Base-by-base conservation (phyloP, 2,113 vertebrate species). In the Oophaga pumilio region DNA sequence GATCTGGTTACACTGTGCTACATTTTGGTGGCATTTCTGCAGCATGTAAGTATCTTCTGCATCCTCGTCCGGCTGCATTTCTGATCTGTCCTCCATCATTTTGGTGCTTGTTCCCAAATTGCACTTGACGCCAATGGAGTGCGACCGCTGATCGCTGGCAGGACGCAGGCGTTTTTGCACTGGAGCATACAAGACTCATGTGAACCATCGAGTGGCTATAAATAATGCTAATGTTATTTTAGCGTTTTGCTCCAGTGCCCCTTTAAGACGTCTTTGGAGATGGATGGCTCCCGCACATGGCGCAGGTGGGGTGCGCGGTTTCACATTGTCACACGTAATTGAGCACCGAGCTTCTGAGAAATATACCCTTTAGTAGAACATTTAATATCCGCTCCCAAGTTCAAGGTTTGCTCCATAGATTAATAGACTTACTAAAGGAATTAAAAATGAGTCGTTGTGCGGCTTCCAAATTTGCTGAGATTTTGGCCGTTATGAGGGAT, bases 391-490 rank as follows among this genome's bases (percentile, higher is more conserved):
- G 80, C 80, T 52, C 80, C 52, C 2, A 22, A 50, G 69, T 85
- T 85, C 57, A 85, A 62, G 84, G 73, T 43, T 52, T 60, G 73
- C 56, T 24, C 68, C 15, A 64, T 76, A 85, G 73, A 85, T 76
- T 85, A 85, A 85, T 85, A 64, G 28, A 85, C 73, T 85, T 62
- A 52, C 71, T 73, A 76, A 50, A 62, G 84, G 73, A 85, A 76
- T 85, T 85, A 85, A 85, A 82, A 85, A 85, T 85, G 14, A 76
- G 24, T 24, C 18, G 8, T 76, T 85, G 71, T 77, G 52, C 57
- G 4, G 57, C 73, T 43, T 85, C 71, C 71, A 85, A 85, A 85
- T 62, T 26, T 76, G 84, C 52, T 50, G n/a, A 60, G 71, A 85
- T 85, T 85, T 76, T 85, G 83, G 66, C 83, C 73, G 28, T 76